Conservation (phyloP, 2,888 invertebrate genomes). For the Dynastes tityus region DNA sequence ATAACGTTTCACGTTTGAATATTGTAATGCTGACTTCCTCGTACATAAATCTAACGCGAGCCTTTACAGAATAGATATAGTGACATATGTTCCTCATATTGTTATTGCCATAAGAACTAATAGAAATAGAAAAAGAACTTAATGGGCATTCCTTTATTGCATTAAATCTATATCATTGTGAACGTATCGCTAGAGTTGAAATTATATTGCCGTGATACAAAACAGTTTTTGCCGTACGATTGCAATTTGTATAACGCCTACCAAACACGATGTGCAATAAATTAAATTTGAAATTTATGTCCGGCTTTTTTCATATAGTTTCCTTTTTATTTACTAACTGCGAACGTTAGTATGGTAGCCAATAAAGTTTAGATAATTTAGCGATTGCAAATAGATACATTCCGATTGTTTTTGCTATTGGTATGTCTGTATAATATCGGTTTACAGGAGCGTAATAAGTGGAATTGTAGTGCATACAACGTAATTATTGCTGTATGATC, state of each 20-base stretch:
- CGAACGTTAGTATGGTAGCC: slow-evolving; percentile 30
- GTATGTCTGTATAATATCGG: background rate
- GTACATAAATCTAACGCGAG: slow-evolving; percentile 46
- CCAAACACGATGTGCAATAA: slow-evolving; percentile 34
- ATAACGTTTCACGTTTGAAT: slow-evolving; percentile 42
- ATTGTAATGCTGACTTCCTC: slow-evolving; percentile 44
- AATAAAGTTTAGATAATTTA: slow-evolving; percentile 45
- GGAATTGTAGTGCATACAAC: slow-evolving; percentile 3
- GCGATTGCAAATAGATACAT: slow-evolving; percentile 41
- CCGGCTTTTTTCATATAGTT: slow-evolving; percentile 38
- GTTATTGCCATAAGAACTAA: slow-evolving; percentile 47
- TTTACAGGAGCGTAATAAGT: slow-evolving; percentile 28
- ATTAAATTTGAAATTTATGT: slow-evolving; percentile 48
- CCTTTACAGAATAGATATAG: slow-evolving; percentile 38
- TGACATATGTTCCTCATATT: slow-evolving; percentile 46
- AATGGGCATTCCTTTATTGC: slow-evolving; percentile 46
- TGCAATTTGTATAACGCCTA: slow-evolving; percentile 47
- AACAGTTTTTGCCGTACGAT: slow-evolving; percentile 37
- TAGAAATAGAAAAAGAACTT: slow-evolving; percentile 34
- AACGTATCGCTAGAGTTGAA: slow-evolving; percentile 44
- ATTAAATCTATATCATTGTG: slow-evolving; percentile 47
- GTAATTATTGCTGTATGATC: background rate
- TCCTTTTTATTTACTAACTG: slow-evolving; percentile 36
- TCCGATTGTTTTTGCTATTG: slow-evolving; percentile 28
- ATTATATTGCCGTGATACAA: slow-evolving; percentile 45